phyloP scores from a whole-genome alignment of 2,113 vertebrate species.

The Periophthalmus modestus region DNA sequence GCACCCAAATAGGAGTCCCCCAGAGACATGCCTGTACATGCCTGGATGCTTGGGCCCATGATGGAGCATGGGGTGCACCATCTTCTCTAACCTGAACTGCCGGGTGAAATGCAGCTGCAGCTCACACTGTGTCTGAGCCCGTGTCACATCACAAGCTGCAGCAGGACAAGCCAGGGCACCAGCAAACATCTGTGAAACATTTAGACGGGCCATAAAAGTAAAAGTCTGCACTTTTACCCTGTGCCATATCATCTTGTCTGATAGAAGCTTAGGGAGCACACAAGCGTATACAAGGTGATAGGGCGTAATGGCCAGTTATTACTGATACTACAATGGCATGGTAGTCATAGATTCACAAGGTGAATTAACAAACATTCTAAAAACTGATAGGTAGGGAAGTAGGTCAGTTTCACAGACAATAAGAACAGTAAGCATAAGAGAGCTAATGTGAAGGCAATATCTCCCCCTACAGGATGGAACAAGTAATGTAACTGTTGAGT shows the following conservation, averaged over 20 bases:
- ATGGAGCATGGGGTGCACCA: constrained; percentile 42
- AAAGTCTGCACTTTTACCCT: constrained; percentile 56
- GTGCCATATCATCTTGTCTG: constrained; percentile 32
- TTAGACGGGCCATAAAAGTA: constrained; percentile 62
- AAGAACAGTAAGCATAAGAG: constrained; percentile 2
- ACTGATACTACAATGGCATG: neutral
- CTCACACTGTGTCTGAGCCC: constrained; percentile 22
- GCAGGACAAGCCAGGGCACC: constrained; percentile 55
- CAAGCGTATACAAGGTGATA: constrained; percentile 7
- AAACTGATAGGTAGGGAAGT: neutral
- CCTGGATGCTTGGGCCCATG: constrained; percentile 33
- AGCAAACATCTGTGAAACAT: constrained; percentile 60
- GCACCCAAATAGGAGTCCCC: constrained; percentile 48
- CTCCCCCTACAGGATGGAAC: constrained; percentile 62
- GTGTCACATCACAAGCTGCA: constrained; percentile 57
- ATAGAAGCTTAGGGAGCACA: constrained; percentile 20
- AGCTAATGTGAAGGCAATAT: constrained; percentile 47
- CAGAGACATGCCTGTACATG: constrained; percentile 68
- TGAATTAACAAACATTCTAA: neutral
- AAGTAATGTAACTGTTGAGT: constrained; percentile 18
- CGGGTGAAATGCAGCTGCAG: constrained; percentile 76
- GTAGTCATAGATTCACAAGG: too few species aligned
- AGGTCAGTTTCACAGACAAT: neutral
- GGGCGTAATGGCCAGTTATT: neutral
- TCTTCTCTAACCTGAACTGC: constrained; percentile 65